Evolutionary conservation across 2,888 invertebrate species (phyloP).

Genomic region (Carabus problematicus): DNA sequence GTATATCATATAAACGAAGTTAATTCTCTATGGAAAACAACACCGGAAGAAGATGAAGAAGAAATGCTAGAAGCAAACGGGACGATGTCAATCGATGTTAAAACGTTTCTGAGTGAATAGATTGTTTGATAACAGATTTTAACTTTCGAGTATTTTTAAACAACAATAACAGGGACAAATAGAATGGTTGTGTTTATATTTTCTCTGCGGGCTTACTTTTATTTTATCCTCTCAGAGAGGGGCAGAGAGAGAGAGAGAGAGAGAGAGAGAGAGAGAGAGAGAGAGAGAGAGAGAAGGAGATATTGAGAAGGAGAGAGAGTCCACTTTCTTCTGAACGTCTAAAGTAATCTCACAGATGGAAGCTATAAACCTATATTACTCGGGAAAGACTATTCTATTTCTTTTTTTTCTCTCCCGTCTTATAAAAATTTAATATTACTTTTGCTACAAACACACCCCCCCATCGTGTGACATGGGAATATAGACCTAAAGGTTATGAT

Average conservation of each 20-base stretch:
- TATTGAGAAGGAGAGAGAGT: constrained; percentile 50
- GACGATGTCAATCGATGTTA: no score
- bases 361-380: constrained; percentile 62
- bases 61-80: not conserved
- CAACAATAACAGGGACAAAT: constrained; percentile 14
- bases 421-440: constrained; percentile 62
- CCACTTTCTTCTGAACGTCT: constrained; percentile 60
- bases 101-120: no score
- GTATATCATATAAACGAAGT: not conserved
- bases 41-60: not conserved
- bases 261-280: constrained; percentile 13
- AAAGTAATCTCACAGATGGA: constrained; percentile 62
- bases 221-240: constrained; percentile 44
- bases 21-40: not conserved
- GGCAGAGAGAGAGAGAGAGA: constrained; percentile 21
- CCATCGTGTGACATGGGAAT: constrained; percentile 42
- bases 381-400: constrained; percentile 60
- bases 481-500: no score
- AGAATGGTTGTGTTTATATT: constrained; percentile 50
- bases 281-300: constrained; percentile 10
- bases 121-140: constrained; percentile 11
- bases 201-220: constrained; percentile 48
- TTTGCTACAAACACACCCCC: constrained; percentile 49
- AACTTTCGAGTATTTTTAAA: constrained; percentile 13
- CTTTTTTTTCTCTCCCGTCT: constrained; percentile 59